Conservation (phyloP, 2,888 invertebrate genomes). For the Auanema sp. region DNA sequence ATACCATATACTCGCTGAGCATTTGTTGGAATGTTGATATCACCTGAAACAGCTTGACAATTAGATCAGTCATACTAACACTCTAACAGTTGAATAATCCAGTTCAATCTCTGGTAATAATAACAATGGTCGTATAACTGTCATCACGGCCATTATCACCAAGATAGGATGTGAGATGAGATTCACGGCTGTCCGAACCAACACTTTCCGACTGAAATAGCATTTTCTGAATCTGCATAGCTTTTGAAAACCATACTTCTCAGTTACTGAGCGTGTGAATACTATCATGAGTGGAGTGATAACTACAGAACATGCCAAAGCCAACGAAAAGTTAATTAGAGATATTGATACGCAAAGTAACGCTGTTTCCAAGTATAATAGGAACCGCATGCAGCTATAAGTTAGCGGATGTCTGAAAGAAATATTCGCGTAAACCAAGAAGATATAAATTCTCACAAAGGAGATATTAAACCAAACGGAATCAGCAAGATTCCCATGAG, state of each 20-base stretch:
- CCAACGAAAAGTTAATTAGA: constrained; percentile 50
- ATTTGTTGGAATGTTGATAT: constrained; percentile 8
- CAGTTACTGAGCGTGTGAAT: not conserved
- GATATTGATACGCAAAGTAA: constrained; percentile 37
- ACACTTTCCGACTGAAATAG: no score
- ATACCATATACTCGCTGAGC: constrained; percentile 21
- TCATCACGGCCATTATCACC: no score
- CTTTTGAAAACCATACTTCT: no score
- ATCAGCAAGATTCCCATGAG: constrained; percentile 4
- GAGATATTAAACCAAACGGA: constrained; percentile 5
- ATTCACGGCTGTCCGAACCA: no score
- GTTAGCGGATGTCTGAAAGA: not conserved
- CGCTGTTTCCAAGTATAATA: constrained; percentile 32
- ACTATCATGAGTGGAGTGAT: constrained; percentile 24
- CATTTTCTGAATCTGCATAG: no score
- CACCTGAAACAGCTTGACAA: not conserved
- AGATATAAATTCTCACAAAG: no score
- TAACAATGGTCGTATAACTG: no score
- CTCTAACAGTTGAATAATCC: not conserved
- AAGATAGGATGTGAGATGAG: no score
- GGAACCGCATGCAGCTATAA: constrained; percentile 23
- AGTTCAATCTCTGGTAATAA: not conserved
- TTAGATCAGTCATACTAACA: not conserved
- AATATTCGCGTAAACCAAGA: no score
- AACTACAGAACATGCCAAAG: constrained; percentile 22